Percentiles rank a stretch among this genome's conserved stretches.
Conservation (phyloP, 2,888 invertebrate genomes). For the Cacoxenus indagator region DNA sequence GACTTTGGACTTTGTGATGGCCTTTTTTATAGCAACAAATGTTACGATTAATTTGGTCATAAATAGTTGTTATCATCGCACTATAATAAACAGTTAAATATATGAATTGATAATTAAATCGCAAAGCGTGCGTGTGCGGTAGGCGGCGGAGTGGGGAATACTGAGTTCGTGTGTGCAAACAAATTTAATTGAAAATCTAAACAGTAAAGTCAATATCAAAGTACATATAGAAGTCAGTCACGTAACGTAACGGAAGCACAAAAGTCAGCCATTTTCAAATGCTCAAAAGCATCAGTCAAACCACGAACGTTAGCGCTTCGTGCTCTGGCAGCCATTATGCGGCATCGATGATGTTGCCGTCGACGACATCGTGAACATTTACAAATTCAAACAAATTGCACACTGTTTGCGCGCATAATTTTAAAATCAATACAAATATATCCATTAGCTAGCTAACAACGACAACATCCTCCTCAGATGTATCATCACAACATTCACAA, state of each 20-base stretch:
- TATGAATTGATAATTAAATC: constrained; percentile 16
- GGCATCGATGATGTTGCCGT: not conserved
- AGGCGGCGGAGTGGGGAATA: not conserved
- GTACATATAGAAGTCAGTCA: not conserved
- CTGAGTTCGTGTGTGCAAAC: constrained; percentile 42
- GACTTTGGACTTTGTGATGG: not conserved
- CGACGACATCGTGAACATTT: constrained; percentile 10
- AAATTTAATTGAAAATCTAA: constrained; percentile 66
- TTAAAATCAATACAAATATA: constrained; percentile 71
- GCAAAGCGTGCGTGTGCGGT: not conserved
- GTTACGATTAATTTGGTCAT: not conserved
- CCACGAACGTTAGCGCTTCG: not conserved
- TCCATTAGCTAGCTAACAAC: constrained; percentile 44
- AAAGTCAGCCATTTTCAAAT: constrained; percentile 1
- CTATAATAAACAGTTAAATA: constrained; percentile 10
- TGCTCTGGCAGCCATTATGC: not conserved
- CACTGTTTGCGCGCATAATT: constrained; percentile 68
- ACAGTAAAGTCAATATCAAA: constrained; percentile 56
- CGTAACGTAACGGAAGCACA: constrained; percentile 1
- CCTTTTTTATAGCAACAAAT: not conserved
- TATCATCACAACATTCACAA: not conserved
- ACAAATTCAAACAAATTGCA: constrained; percentile 36
- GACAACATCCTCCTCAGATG: constrained; percentile 23
- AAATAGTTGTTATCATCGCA: not conserved
- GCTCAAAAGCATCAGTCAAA: not conserved